phyloP scores from a whole-genome alignment of 2,113 vertebrate genomes.

The Atherinomorus stipes region DNA sequence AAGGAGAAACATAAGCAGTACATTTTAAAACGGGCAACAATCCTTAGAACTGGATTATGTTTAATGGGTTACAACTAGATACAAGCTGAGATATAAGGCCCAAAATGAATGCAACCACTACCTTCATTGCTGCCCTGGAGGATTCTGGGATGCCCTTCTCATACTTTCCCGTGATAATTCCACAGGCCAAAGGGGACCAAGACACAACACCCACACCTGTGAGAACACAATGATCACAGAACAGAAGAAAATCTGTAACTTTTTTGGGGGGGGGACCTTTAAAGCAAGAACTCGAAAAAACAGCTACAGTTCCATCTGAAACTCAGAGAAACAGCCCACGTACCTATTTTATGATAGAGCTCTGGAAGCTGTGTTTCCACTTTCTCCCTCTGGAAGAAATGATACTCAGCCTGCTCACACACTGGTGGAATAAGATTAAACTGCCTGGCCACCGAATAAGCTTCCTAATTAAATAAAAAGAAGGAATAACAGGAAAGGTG shows the following conservation, averaged over 20 bases:
- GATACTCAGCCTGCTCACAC: constrained; percentile 97
- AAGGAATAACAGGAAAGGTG: constrained; percentile 11
- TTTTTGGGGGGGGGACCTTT: too few relatives aligned
- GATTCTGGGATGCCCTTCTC: constrained; percentile 94
- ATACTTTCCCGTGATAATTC: constrained; percentile 98
- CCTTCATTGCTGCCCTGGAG: constrained; percentile 96
- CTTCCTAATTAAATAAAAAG: constrained; percentile 85
- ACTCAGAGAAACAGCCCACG: constrained; percentile 13
- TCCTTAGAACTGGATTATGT: background rate
- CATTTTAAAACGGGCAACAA: background rate
- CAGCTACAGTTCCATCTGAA: too few relatives aligned
- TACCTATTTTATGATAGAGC: constrained; percentile 97
- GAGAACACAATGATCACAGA: background rate
- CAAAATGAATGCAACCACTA: constrained; percentile 58
- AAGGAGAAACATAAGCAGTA: background rate
- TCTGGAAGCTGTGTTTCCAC: constrained; percentile 97
- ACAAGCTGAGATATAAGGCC: background rate
- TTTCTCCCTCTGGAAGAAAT: constrained; percentile 97
- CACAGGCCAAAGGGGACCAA: constrained; percentile 97
- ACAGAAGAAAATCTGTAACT: background rate
- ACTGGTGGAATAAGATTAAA: constrained; percentile 98
- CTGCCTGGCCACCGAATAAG: constrained; percentile 96
- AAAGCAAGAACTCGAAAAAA: too few relatives aligned
- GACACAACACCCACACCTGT: constrained; percentile 97
- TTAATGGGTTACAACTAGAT: background rate